phyloP scores from a whole-genome alignment of 2,797 vertebrate species.

The Fundulus diaphanus region DNA sequence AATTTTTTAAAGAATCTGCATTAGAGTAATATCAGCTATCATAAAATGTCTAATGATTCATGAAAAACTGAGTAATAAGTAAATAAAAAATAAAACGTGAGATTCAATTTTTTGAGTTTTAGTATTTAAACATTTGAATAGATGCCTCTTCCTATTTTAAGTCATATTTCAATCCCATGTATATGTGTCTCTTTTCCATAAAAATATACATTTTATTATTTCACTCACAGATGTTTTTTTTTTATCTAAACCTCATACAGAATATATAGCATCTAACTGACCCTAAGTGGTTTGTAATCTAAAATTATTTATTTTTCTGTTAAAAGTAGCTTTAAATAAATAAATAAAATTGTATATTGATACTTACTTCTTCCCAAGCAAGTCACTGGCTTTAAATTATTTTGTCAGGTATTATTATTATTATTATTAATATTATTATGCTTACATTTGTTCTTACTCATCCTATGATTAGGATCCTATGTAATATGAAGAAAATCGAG shows the following conservation, averaged over 20 bases:
- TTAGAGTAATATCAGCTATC: conserved; percentile 5
- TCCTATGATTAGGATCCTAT: neutral
- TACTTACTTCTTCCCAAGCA: no score
- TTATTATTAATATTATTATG: neutral
- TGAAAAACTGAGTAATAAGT: neutral
- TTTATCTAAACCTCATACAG: neutral
- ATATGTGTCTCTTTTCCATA: conserved; percentile 2
- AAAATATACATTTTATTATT: neutral
- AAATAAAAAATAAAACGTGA: neutral
- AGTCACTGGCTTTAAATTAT: neutral
- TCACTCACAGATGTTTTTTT: neutral
- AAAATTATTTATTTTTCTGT: neutral
- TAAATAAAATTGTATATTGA: no score
- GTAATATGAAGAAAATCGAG: neutral
- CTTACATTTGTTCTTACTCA: neutral
- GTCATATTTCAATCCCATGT: neutral
- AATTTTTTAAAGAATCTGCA: neutral
- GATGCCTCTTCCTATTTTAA: neutral
- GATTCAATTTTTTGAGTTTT: neutral
- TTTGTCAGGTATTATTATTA: neutral
- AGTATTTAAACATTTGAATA: neutral
- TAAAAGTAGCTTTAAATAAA: neutral
- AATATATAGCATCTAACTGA: neutral
- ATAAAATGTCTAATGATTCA: neutral
- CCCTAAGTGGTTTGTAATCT: neutral